Base-by-base conservation (phyloP, 2,113 vertebrate genomes). In the Lynx canadensis region DNA sequence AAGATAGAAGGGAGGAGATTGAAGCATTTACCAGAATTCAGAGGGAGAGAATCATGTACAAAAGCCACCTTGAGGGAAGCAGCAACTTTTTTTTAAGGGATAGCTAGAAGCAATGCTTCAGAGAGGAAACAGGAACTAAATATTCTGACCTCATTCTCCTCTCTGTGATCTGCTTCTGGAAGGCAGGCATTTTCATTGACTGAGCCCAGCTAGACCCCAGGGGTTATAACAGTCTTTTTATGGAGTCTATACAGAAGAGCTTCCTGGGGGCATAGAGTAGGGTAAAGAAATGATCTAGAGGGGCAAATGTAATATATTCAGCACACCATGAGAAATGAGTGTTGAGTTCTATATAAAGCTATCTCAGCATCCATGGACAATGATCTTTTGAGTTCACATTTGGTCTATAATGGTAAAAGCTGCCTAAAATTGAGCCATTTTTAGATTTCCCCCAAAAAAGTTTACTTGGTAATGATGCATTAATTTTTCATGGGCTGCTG, bases 381-480 rank as follows among this genome's bases (percentile, higher is more conserved):
- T 78, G 23, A 78, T 55, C 29, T 89, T 81, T 63, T 83, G 36
- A 38, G 16, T 82, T 90, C 5, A 69, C 48, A 74, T 73, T 94
- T 89, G 14, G 5, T 89, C 27, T 89, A 36, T 41, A 31, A 71
- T n/a, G 33, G 7, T 45, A 76, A 87, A 76, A 76, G 15, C 57
- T 63, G 23, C 48, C 57, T 63, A 93, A 82, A 76, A 63, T 29
- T 68, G 33, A 93, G 31, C 29, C 36, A 29, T 36, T 25, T 33
- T 95, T 78, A 94, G 78, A 33, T 78, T 82, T 91, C 87, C 73
- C 68, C 18, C 36, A 63, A 91, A 82, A 68, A 81, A 68, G 33
- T 48, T 90, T 31, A 14, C 25, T 90, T 60, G 25, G 29, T 80
- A 27, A 73, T 60, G 45, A 29, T 33, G 12, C 8, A 18, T 74